Base-by-base conservation (phyloP, 2,888 invertebrate species). In the Zelleria hepariella region DNA sequence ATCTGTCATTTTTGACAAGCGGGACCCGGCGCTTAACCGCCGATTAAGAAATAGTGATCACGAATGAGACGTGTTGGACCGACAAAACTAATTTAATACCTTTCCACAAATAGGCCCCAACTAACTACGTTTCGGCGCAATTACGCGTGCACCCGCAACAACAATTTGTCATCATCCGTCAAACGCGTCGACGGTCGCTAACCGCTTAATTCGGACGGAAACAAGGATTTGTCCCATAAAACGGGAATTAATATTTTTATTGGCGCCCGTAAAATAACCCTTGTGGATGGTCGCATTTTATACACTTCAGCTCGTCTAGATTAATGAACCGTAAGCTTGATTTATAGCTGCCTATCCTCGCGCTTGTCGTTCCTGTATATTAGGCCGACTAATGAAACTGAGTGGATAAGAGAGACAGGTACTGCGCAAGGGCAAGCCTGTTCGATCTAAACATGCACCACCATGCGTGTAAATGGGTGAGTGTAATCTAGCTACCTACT, bases 191-290 rank as follows among this genome's bases (percentile, higher is more conserved):
- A 1, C 55, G 32, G 32, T 25, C 51, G 51, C 51, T 7, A 51
- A 51, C 10, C 54, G 55, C 32, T 55, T 55, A 55, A 55, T 32
- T 55, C 32, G 32, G 26, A 26, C 23, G 10, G 55, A 26, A 55
- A 55, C 55, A 18, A 42, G 55, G 55, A 27, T 55, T 55, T 55
- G 55, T 55, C 55, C 10, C 55, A 55, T 55, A 55, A 55, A 55
- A 55, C 32, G 32, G n/a, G 55, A 32, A 55, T 55, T 32, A 27
- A 32, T 55, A 32, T 55, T 55, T 53, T 55, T 55, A 55, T 55
- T 55, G 32, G 55, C n/a, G 4, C 21, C 32, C 32, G 32, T 42
- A 42, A 42, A 42, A 42, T 15, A 15, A 4, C 32, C 32, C 15
- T 42, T 42, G 32, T 10, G 7, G 7, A 10, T 10, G 7, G 8